These are phyloP conservation scores for Agonum fuliginosum DNA, from an alignment of 2,888 invertebrate species.

Conservation along the genomic window DNA sequence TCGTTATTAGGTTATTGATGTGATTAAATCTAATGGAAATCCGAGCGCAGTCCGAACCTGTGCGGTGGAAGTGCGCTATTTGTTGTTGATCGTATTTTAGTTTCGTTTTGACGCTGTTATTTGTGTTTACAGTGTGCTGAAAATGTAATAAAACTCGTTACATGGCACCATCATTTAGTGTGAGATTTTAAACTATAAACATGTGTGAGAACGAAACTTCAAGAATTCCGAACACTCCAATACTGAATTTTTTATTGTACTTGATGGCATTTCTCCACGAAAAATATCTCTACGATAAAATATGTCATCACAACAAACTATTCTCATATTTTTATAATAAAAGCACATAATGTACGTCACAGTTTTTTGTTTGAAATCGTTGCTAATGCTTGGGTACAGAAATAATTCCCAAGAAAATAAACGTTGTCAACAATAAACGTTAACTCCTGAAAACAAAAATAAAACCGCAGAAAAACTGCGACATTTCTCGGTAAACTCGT, in stretches of 20 bases:
- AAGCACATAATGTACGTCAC: not conserved
- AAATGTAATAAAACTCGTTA: constrained; percentile 29
- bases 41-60: constrained; percentile 6
- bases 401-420: constrained; percentile 32
- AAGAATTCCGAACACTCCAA: not conserved
- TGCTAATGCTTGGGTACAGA: constrained; percentile 1
- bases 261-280: not conserved
- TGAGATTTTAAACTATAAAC: constrained; percentile 25
- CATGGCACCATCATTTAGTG: not conserved
- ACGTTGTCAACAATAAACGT: constrained; percentile 41
- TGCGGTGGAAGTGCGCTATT: constrained; percentile 25
- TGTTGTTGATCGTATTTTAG: constrained; percentile 45
- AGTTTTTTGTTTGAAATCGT: not conserved
- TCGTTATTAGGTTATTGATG: constrained; percentile 48
- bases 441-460: constrained; percentile 42
- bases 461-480: constrained; percentile 6
- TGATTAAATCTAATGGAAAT: constrained; percentile 48
- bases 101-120: constrained; percentile 42
- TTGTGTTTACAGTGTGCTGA: constrained; percentile 37
- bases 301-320: not conserved
- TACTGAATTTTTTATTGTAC: not conserved
- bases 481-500: constrained; percentile 27
- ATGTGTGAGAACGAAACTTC: constrained; percentile 3
- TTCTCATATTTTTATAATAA: not conserved
- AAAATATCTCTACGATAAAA: too few relatives aligned